Base-by-base conservation (phyloP, 2,113 vertebrate species). In the Tychaedon coryphoeus region DNA sequence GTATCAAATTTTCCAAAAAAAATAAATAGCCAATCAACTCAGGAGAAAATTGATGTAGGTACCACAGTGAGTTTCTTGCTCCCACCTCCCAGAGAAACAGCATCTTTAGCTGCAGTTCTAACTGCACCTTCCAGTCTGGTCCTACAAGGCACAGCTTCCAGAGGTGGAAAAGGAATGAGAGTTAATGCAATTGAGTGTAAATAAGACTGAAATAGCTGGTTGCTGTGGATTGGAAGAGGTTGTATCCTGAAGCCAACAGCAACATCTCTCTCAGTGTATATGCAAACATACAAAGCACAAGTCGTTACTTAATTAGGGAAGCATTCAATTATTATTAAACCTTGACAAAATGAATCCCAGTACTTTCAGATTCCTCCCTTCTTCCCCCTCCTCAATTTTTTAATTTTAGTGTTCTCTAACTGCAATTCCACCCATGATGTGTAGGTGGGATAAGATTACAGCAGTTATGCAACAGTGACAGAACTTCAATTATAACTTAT, bases 371-470 rank as follows among this genome's bases (percentile, higher is more conserved):
- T 70, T n/a, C 56, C 67, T 88, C 74, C 47, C 77, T 94, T 93
- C 86, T 87, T 96, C 81, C 38, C 90, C 90, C 95, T 95, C 88
- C 75, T 79, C 88, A 96, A 22, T 95, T 93, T 92, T 72, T 96
- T 94, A 94, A 92, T 92, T 93, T 96, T 90, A 96, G 85, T 90
- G 81, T 94, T 96, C 94, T 94, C 54, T 93, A 85, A 93, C 88
- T 88, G 31, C 72, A 88, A 47, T 91, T 93, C 94, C 93, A 91
- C 94, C 93, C 93, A 88, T 95, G 88, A 95, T 73, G 71, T 60
- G 87, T 92, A 85, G 94, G 95, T 94, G 90, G 82, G 90, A 93
- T 91, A 76, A 94, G 82, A 95, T 92, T 86, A 90, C 74, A 90
- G 71, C 23, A 95, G 92, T 90, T 95, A 91, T 18, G 90, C 87